Evolutionary conservation across 1,140 invertebrate genomes (phyloP), one percentile per base, ranked within the genome.

Genomic region (Micrasema minimum): DNA sequence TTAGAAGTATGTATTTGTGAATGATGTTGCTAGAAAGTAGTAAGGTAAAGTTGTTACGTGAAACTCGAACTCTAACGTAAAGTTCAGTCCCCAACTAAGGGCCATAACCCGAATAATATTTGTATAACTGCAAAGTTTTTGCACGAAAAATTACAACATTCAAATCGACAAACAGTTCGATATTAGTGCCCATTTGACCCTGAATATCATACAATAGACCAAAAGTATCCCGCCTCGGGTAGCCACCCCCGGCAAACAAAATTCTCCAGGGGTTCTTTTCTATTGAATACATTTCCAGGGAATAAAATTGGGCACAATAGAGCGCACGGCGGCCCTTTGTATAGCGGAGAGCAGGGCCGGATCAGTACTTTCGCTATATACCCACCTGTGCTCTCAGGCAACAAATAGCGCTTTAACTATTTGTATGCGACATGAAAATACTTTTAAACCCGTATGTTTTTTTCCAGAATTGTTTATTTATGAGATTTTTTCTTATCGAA

Each of bases 251-350:
- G n/a, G 26, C 57, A 62, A 43, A 62, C 57, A 62, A 45, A 22
- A 23, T 18, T 12, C 22, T n/a, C n/a, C 23, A 45, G 46, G 62
- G 31, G 26, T 46, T 18, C 59, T 53, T 65, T 71, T 48, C 41
- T 66, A 66, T 71, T 71, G 69, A 71, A 71, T 71, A 71, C 57
- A 71, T 71, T 71, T 71, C 31, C 41, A 71, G 41, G 50, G 69
- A 71, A 71, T 71, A 66, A 71, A 71, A 71, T 57, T 71, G 57
- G 69, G 69, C 69, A 71, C 62, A 71, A 71, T 71, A 43, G 69
- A 46, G 18, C 62, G 50, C 59, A 48, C 37, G 62, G 50, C 48
- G 48, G 61, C 48, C 69, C 62, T 64, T 71, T 71, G 62, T 71
- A 16, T 11, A 14, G 18, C 38, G 43, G 59, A n/a, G 41, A 16